Evolutionary conservation across 2,113 vertebrate genomes (phyloP), one percentile per base, ranked within the genome.

Genomic region (Pterocles burchelli): DNA sequence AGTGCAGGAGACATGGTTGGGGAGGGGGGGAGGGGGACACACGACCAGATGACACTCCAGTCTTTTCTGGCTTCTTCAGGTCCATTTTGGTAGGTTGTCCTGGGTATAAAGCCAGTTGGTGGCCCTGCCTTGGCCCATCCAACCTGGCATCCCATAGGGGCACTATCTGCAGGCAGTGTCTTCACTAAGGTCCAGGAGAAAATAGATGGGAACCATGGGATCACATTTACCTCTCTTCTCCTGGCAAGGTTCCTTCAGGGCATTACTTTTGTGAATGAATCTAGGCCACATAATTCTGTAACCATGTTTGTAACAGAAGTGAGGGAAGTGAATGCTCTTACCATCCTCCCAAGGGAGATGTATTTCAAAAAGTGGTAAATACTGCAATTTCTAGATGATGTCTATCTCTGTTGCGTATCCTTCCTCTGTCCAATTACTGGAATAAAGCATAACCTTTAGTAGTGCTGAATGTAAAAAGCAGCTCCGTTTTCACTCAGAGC

Each of bases 301-400:
- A 58, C 18, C 3, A 1, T 58, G 7, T 87, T 77, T 62, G 34
- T 43, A 87, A 66, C 29, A 93, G 28, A 81, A 33, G 38, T 45
- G 51, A 54, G n/a, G 66, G 62, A 90, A 90, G 10, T 63, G 45
- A 82, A 72, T 1, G 3, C 20, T 77, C 8, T 72, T 72, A 67
- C 31, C 22, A 19, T 51, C 36, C 17, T 80, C 34, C 51, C 6
- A 0, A 81, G 34, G 48, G 68, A 77, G 78, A 76, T 17, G 33
- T 49, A 57, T 59, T 93, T 71, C 29, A 92, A 88, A 88, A 63
- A 86, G 89, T 25, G 41, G 68, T 33, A 93, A 92, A 92, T 61
- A 61, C 49, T 78, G 31, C 41, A 45, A 86, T 71, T 88, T 81
- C 61, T 84, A 87, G 68, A 28, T 75, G 13, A 48, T 87, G 13